phyloP scores from a whole-genome alignment of 2,888 invertebrate genomes.

The Netelia virgata region DNA sequence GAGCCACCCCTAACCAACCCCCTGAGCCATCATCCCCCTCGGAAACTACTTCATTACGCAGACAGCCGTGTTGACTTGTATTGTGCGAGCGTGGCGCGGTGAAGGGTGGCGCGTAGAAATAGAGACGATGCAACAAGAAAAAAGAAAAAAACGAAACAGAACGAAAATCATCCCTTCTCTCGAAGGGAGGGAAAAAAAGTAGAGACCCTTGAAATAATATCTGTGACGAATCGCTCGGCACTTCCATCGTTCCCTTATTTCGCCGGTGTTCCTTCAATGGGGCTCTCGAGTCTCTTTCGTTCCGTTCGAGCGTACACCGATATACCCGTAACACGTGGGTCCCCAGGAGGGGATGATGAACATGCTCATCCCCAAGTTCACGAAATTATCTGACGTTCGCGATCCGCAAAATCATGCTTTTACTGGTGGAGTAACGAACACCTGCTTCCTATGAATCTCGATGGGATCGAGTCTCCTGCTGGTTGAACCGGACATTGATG shows the following conservation, averaged over 20 bases:
- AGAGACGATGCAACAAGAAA: conserved; percentile 32
- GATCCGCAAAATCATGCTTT: conserved; percentile 60
- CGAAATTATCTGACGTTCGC: conserved; percentile 57
- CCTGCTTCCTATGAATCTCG: conserved; percentile 59
- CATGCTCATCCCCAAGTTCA: conserved; percentile 56
- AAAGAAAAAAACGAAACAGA: not conserved
- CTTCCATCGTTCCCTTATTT: conserved; percentile 75
- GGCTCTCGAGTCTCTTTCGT: conserved; percentile 3
- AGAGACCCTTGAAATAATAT: conserved; percentile 81
- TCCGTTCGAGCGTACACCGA: conserved; percentile 47
- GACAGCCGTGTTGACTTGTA: conserved; percentile 85
- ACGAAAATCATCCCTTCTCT: conserved; percentile 11
- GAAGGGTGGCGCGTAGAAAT: conserved; percentile 43
- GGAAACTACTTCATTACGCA: conserved; percentile 85
- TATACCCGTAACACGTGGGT: conserved; percentile 49
- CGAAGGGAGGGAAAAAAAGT: not conserved
- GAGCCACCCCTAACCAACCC: conserved; percentile 49
- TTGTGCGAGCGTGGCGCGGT: conserved; percentile 76
- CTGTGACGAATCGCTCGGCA: conserved; percentile 84
- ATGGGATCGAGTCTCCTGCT: conserved; percentile 28
- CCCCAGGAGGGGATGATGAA: conserved; percentile 35
- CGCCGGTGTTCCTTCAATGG: conserved; percentile 70
- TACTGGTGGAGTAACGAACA: conserved; percentile 49
- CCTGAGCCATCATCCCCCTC: conserved; percentile 77
- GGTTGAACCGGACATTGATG: conserved; percentile 42